A percentile compares a stretch with the other conserved stretches of the same genome.
Evolutionary conservation across 2,797 vertebrate species (phyloP).

Genomic region (Chelmon rostratus): DNA sequence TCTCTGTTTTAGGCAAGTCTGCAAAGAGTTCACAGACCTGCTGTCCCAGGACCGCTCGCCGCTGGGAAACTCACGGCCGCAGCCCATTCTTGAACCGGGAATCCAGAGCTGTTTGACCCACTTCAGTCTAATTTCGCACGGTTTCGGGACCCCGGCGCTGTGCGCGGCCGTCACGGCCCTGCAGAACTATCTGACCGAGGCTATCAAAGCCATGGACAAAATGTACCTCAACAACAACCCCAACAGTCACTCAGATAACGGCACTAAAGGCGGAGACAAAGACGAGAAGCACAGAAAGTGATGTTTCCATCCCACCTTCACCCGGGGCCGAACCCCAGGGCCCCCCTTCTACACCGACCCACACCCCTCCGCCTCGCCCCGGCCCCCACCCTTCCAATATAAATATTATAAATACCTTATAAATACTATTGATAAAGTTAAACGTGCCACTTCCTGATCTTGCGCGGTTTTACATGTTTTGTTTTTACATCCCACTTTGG

Average conservation of each 20-base stretch:
- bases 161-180: slow-evolving; percentile 97
- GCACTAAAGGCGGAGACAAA: slow-evolving; percentile 97
- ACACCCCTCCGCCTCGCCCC: slow-evolving; percentile 37
- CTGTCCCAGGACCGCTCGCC: slow-evolving; percentile 99
- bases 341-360: slow-evolving; percentile 56
- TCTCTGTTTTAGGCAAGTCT: slow-evolving; percentile 93
- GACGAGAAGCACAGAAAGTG: slow-evolving; percentile 99
- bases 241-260: slow-evolving; percentile 98
- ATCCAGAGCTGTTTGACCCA: slow-evolving; percentile 99
- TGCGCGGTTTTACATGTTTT: slow-evolving; percentile 81
- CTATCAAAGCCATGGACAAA: slow-evolving; percentile 99
- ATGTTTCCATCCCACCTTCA: slow-evolving; percentile 68
- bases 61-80: slow-evolving; percentile 97
- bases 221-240: slow-evolving; percentile 99
- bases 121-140: slow-evolving; percentile 99
- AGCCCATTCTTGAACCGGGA: slow-evolving; percentile 98
- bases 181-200: slow-evolving; percentile 99
- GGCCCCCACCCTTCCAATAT: slow-evolving; percentile 73
- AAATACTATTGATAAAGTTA: slow-evolving; percentile 88
- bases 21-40: slow-evolving; percentile 99
- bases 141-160: slow-evolving; percentile 97
- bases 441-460: slow-evolving; percentile 87
- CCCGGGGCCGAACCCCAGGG: slow-evolving; percentile 48
- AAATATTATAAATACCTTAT: slow-evolving; percentile 88
- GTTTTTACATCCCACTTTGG: slow-evolving; percentile 80